Conservation (phyloP, 1,140 invertebrate genomes). For the Probaryconus sp. region DNA sequence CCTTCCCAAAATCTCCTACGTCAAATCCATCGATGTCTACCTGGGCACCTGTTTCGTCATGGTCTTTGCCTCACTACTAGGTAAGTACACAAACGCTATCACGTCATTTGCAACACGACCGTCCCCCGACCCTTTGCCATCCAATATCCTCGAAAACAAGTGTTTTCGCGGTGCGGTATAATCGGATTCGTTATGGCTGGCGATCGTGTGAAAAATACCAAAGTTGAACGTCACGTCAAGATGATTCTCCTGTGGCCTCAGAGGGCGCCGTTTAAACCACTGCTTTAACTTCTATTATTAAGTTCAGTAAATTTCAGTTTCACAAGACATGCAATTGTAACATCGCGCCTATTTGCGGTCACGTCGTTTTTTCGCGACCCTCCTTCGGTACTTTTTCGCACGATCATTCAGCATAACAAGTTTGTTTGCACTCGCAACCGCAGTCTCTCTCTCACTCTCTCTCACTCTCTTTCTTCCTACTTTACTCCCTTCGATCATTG, state of each 20-base stretch:
- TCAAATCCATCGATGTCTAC: slow-evolving; percentile 99
- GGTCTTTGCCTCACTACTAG: slow-evolving; percentile 96
- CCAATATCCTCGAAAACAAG: neutral
- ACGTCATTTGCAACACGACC: slow-evolving; percentile 29
- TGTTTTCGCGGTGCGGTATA: slow-evolving; percentile 32
- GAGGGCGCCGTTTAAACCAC: slow-evolving; percentile 39
- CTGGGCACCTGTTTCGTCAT: slow-evolving; percentile 98
- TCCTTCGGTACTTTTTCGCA: slow-evolving; percentile 56
- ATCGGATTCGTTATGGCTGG: slow-evolving; percentile 43
- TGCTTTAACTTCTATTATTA: slow-evolving; percentile 20
- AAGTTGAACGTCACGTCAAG: slow-evolving; percentile 22
- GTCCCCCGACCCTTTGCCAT: neutral
- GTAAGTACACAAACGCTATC: slow-evolving; percentile 80
- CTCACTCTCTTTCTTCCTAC: neutral
- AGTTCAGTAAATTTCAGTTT: slow-evolving; percentile 8
- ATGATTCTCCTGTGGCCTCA: slow-evolving; percentile 40
- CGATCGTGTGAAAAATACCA: slow-evolving; percentile 55
- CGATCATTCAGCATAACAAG: slow-evolving; percentile 54
- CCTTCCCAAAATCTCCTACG: slow-evolving; percentile 98
- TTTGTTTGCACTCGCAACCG: slow-evolving; percentile 46
- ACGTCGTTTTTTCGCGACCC: slow-evolving; percentile 32
- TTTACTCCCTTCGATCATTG: neutral
- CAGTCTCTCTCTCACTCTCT: slow-evolving; percentile 1
- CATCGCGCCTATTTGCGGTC: slow-evolving; percentile 51
- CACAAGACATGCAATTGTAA: slow-evolving; percentile 37